Conservation (phyloP, 2,797 vertebrate genomes). For the Lindbergichthys nudifrons region DNA sequence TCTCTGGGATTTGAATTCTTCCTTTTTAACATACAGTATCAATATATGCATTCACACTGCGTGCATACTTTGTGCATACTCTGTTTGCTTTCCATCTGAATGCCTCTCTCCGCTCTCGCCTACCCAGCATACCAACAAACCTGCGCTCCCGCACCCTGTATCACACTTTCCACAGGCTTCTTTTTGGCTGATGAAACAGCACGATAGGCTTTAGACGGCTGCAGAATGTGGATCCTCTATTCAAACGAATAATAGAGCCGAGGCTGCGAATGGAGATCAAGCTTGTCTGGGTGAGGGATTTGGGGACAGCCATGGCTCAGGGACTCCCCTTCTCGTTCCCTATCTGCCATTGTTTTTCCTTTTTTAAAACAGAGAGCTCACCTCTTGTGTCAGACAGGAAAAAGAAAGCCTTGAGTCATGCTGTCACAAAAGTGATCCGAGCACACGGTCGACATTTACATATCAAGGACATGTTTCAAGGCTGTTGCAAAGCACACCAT, state of each 20-base stretch:
- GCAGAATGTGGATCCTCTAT: conserved; percentile 48
- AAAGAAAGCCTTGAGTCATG: conserved; percentile 52
- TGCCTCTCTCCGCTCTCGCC: conserved; percentile 16
- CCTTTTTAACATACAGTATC: neutral
- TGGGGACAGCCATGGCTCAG: conserved; percentile 53
- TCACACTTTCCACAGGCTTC: conserved; percentile 48
- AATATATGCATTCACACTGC: neutral
- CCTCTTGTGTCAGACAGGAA: conserved; percentile 60
- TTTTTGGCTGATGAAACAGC: conserved; percentile 56
- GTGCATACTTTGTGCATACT: conserved; percentile 9
- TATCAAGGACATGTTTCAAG: conserved; percentile 70
- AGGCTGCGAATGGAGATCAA: conserved; percentile 72
- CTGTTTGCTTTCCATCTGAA: conserved; percentile 31
- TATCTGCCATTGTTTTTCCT: conserved; percentile 20
- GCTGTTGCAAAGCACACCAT: conserved; percentile 56
- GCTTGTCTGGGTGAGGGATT: conserved; percentile 72
- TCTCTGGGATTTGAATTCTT: conserved; percentile 13
- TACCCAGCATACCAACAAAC: conserved; percentile 39
- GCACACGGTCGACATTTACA: conserved; percentile 65
- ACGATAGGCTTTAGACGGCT: conserved; percentile 35
- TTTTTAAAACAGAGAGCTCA: conserved; percentile 60
- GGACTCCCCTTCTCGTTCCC: conserved; percentile 45
- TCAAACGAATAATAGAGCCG: conserved; percentile 57
- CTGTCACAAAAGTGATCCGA: conserved; percentile 70
- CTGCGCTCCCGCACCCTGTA: conserved; percentile 10